phyloP scores from a whole-genome alignment of 2,113 vertebrate genomes.

The Pachypanchax playfairii region DNA sequence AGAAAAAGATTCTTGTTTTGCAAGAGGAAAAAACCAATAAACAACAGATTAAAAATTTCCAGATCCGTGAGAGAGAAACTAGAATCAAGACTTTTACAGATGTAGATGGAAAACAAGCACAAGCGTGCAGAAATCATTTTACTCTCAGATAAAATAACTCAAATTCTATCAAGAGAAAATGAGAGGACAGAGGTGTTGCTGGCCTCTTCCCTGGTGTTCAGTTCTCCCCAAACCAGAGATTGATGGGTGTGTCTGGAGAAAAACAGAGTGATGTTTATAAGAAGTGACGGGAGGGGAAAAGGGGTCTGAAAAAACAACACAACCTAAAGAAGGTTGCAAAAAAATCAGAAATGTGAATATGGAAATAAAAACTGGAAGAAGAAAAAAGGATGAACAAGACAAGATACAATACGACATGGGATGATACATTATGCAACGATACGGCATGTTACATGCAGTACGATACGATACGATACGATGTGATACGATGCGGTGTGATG shows the following conservation, averaged over 20 bases:
- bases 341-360: conserved; percentile 18
- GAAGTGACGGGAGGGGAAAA: conserved; percentile 38
- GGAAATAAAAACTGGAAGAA: conserved; percentile 19
- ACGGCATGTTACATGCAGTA: no score
- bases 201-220: conserved; percentile 33
- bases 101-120: conserved; percentile 4
- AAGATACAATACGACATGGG: no score
- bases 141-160: conserved; percentile 34
- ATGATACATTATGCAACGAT: no score
- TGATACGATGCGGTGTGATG: no score
- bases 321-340: conserved; percentile 27
- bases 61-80: conserved; percentile 41
- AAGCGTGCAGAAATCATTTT: conserved; percentile 5
- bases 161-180: conserved; percentile 49
- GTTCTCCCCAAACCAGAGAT: conserved; percentile 40
- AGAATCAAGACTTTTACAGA: conserved; percentile 1
- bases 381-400: conserved; percentile 13
- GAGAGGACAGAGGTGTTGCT: conserved; percentile 29
- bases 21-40: conserved; percentile 63
- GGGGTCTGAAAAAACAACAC: conserved; percentile 43
- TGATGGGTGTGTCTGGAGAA: conserved; percentile 55
- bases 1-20: conserved; percentile 63
- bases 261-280: conserved; percentile 46
- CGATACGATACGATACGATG: no score
- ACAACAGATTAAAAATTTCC: conserved; percentile 72